Evolutionary conservation across 1,140 invertebrate species (phyloP).

Genomic region (Lucilia cuprina): DNA sequence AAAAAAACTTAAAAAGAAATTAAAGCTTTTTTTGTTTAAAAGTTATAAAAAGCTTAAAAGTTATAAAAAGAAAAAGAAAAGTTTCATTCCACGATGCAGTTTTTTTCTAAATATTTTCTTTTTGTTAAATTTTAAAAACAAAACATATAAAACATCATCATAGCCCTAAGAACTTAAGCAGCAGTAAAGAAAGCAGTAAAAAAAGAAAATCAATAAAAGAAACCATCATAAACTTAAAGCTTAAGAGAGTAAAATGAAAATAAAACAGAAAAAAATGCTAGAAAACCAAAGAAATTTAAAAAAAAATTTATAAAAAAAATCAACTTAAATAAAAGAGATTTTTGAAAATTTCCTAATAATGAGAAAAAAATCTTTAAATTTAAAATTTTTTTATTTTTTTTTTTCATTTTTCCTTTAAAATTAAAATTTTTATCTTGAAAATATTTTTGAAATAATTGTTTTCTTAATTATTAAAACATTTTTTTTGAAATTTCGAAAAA

Average conservation of each 20-base stretch:
- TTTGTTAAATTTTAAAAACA: neutral
- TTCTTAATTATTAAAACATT: no score
- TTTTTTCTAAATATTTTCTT: neutral
- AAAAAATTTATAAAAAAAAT: neutral
- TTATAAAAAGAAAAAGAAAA: neutral
- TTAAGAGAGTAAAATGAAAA: neutral
- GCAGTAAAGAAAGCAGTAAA: neutral
- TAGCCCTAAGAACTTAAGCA: neutral
- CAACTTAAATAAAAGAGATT: neutral
- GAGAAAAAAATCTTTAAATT: no score
- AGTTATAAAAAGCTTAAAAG: neutral
- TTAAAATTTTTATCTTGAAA: no score
- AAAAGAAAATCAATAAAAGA: neutral
- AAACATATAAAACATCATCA: no score
- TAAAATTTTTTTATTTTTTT: no score
- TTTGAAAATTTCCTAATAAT: neutral
- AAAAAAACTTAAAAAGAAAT: neutral
- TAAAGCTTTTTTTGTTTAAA: neutral
- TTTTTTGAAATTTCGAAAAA: no score
- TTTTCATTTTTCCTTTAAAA: no score
- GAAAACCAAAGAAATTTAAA: neutral
- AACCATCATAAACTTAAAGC: slow-evolving; percentile 7
- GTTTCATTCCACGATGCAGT: no score
- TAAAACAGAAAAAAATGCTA: neutral
- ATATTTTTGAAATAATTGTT: no score